Evolutionary conservation across 2,113 vertebrate genomes (phyloP), one percentile per base, ranked within the genome.

Genomic region (Thamnophis sirtalis): DNA sequence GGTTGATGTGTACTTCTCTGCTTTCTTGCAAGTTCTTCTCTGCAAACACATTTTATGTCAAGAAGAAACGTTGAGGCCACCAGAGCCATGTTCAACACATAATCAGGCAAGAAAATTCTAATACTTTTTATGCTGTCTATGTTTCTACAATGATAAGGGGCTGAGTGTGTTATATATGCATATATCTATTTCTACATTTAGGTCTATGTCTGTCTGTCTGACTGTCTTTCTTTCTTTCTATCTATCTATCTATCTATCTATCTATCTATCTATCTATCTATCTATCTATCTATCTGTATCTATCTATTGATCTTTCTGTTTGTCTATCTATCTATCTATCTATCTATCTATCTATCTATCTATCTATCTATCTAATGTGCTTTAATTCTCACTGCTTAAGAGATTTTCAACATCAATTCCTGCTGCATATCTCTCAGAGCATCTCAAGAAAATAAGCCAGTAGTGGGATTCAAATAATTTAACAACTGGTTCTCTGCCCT

Each of bases 151-250:
- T 28, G n/a, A 54, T 58, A 28, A 21, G 3, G 43, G 2, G 21
- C 56, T 53, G 49, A 17, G 4, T 38, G 28, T 50, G 33, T 80
- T 19, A 38, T 38, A 2, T 48, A 22, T 50, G 24, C 5, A 86
- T 5, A 5, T 86, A 50, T 15, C 43, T 50, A 26, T 28, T 53
- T 5, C 26, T 86, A 28, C 15, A 24, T n/a, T 53, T 28, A 51
- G 4, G 49, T 85, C 21, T 84, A 38, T 48, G 33, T 84, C 38
- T 85, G 11, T 68, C 60, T 68, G 28, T 68, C 26, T 63, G 10
- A n/a, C 55, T 55, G 0, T 54, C 53, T 54, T 0, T 54, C 68
- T 73, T 0, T 73, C 68, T 73, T 0, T 73, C 63, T 73, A 0
- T 43, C 17, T 84, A 0, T 84, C 28, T 21, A 17, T 17, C 26